These are phyloP conservation scores for Trachelus troglodyta DNA, from an alignment of 2,888 invertebrate species.

Conservation along the genomic window DNA sequence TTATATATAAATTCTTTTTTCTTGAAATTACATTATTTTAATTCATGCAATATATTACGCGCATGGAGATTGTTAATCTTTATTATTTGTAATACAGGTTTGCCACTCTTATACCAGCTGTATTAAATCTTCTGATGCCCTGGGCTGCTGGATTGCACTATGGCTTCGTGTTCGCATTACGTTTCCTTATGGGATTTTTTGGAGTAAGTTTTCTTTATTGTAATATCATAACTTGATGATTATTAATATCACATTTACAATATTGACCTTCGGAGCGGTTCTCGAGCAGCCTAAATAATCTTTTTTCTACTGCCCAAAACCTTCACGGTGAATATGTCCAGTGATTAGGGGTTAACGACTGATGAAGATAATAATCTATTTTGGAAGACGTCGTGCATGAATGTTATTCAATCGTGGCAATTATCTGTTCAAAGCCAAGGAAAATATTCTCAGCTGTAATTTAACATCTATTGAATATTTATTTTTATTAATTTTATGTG, in stretches of 20 bases:
- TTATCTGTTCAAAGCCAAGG: background rate
- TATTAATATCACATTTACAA: background rate
- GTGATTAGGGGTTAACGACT: background rate
- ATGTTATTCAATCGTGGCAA: background rate
- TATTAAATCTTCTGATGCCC: conserved; percentile 60
- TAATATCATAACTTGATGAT: background rate
- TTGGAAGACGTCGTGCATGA: background rate
- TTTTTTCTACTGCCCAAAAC: background rate
- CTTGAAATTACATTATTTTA: background rate
- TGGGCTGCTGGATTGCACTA: conserved; percentile 53
- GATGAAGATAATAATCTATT: background rate
- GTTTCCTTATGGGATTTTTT: conserved; percentile 62
- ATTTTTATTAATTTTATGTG: conserved; percentile 3
- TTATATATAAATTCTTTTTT: background rate
- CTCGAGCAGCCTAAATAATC: background rate
- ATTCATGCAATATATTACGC: background rate
- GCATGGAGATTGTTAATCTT: background rate
- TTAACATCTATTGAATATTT: background rate
- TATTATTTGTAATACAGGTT: conserved; percentile 39
- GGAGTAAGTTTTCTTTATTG: conserved; percentile 52
- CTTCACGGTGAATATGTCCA: background rate
- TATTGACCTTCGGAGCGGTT: background rate
- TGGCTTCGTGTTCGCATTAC: conserved; percentile 50
- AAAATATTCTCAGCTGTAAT: background rate
- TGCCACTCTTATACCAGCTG: conserved; percentile 60